Conservation (phyloP, 2,797 vertebrate genomes). For the Brachyrhaphis roseni region DNA sequence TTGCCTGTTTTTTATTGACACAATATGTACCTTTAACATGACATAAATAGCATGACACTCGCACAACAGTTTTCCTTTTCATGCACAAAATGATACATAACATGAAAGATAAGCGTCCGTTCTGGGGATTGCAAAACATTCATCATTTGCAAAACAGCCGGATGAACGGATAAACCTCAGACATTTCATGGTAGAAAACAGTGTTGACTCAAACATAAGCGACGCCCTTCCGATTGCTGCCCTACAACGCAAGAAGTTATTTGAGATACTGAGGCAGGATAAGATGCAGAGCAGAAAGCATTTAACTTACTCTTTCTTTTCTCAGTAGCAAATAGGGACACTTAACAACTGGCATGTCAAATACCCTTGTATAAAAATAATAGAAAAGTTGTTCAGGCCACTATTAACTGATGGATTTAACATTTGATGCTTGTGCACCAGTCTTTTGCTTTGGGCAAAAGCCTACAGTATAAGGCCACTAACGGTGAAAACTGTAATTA, state of each 20-base stretch:
- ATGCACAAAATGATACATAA: neutral
- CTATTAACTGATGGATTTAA: neutral
- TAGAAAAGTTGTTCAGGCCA: neutral
- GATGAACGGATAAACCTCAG: neutral
- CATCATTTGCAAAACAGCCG: neutral
- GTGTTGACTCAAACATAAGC: neutral
- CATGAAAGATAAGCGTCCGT: neutral
- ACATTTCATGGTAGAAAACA: neutral
- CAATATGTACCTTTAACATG: neutral
- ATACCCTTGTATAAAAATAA: neutral
- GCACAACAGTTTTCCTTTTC: neutral
- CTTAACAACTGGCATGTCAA: neutral
- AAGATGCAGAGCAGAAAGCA: neutral
- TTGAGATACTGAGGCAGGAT: neutral
- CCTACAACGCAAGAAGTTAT: neutral
- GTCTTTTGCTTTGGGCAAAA: neutral
- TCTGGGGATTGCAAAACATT: neutral
- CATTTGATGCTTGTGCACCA: neutral
- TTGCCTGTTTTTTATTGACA: neutral
- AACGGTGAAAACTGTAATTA: neutral
- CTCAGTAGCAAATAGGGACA: neutral
- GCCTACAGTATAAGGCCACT: neutral
- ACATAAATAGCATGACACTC: neutral
- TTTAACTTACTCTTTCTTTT: neutral
- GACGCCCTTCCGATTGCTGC: neutral